phyloP scores from a whole-genome alignment of 2,797 vertebrate genomes.

The Craterocephalus amniculus region DNA sequence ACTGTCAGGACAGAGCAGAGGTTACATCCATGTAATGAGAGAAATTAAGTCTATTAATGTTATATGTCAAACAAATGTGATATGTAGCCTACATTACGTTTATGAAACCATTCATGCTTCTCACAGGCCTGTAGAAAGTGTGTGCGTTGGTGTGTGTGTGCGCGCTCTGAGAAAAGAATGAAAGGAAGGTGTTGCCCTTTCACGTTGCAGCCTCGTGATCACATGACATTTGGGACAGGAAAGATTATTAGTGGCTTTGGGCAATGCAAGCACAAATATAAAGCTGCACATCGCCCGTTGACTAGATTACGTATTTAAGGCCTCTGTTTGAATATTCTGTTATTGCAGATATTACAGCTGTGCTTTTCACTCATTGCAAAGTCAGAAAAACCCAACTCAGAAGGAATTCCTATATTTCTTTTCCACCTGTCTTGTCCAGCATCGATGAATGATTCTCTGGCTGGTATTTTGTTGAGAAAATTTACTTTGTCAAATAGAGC shows the following conservation, averaged over 20 bases:
- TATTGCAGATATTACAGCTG: not conserved
- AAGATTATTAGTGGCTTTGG: conserved; percentile 61
- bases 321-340: not conserved
- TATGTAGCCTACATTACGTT: not conserved
- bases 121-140: not conserved
- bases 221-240: conserved; percentile 66
- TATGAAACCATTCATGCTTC: not conserved
- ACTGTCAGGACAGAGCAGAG: not conserved
- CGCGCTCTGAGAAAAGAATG: conserved; percentile 12
- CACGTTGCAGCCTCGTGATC: conserved; percentile 52
- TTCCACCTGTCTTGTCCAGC: too few relatives aligned
- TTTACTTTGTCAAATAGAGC: too few relatives aligned
- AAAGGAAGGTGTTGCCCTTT: conserved; percentile 59
- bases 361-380: not conserved
- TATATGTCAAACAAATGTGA: not conserved
- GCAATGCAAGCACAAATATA: conserved; percentile 29
- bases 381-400: too few relatives aligned
- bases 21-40: not conserved
- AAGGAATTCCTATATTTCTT: too few relatives aligned
- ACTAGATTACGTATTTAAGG: not conserved
- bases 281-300: not conserved
- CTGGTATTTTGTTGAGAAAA: too few relatives aligned
- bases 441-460: too few relatives aligned
- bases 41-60: not conserved
- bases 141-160: not conserved